These are phyloP conservation scores for Loxodonta africana DNA, from an alignment of 2,113 vertebrate genomes.

Conservation along the genomic window DNA sequence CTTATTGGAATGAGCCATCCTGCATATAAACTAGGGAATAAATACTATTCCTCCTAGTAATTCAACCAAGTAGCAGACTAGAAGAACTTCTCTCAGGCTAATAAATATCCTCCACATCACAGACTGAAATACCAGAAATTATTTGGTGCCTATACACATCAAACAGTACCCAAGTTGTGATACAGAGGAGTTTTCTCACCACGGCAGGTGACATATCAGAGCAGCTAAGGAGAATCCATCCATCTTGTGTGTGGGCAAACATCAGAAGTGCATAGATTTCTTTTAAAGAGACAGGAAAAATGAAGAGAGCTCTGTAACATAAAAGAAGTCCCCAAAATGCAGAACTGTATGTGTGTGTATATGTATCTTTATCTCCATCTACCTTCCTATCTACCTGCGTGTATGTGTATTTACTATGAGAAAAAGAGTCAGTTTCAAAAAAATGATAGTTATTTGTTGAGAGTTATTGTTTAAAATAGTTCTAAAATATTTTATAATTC, in stretches of 20 bases:
- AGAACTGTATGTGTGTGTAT: neutral
- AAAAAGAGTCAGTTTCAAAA: neutral
- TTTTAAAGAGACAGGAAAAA: neutral
- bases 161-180: neutral
- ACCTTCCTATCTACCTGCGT: neutral
- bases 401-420: neutral
- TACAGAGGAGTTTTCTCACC: neutral
- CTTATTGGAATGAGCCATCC: neutral
- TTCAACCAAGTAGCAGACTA: neutral
- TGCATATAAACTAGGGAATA: neutral
- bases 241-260: neutral
- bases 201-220: neutral
- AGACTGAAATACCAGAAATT: neutral
- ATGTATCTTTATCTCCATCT: neutral
- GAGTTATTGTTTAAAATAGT: neutral
- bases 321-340: neutral
- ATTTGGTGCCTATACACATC: neutral
- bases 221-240: neutral
- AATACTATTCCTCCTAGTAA: neutral
- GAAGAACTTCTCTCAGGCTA: neutral
- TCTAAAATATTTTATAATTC: neutral
- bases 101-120: neutral
- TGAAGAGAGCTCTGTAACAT: neutral
- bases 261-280: neutral
- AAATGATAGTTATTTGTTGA: neutral